Conservation (phyloP, 2,888 invertebrate genomes). For the Mycalesis mineus region DNA sequence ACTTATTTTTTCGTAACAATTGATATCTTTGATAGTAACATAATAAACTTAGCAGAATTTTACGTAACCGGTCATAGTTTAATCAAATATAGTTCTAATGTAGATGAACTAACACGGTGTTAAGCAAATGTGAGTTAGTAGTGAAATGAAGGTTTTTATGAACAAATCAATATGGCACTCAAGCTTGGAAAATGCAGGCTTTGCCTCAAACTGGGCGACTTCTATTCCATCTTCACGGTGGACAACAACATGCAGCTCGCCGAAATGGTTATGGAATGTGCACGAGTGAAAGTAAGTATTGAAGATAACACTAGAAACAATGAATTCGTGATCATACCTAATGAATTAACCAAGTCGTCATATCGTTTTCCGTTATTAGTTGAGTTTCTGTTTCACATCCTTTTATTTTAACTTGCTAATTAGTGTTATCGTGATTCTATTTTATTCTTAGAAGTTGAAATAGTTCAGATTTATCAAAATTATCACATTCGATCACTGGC, state of each 20-base stretch:
- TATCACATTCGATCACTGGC: slow-evolving; percentile 4
- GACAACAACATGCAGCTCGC: slow-evolving; percentile 70
- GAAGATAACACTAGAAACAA: slow-evolving; percentile 20
- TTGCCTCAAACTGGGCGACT: slow-evolving; percentile 75
- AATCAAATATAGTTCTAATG: slow-evolving; percentile 6
- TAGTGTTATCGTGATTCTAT: slow-evolving; percentile 8
- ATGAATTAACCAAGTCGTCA: slow-evolving; percentile 16
- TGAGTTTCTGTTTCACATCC: slow-evolving; percentile 23
- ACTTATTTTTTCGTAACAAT: slow-evolving; percentile 22
- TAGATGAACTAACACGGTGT: slow-evolving; percentile 14
- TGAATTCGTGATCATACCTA: slow-evolving; percentile 18
- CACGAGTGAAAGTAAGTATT: slow-evolving; percentile 62
- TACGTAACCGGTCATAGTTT: slow-evolving; percentile 1
- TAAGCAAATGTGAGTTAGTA: slow-evolving; percentile 46
- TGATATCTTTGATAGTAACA: slow-evolving; percentile 17
- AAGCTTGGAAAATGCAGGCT: slow-evolving; percentile 76
- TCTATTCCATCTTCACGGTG: slow-evolving; percentile 73
- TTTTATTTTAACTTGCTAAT: slow-evolving; percentile 11
- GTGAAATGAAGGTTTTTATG: slow-evolving; percentile 58
- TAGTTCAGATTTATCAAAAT: slow-evolving; percentile 16
- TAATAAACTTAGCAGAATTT: slow-evolving; percentile 18
- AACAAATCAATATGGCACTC: slow-evolving; percentile 72
- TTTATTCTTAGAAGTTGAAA: not conserved
- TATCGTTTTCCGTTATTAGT: slow-evolving; percentile 18
- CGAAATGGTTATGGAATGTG: slow-evolving; percentile 75